These are phyloP conservation scores for Megalurothrips usitatus DNA, from an alignment of 2,888 invertebrate genomes.

Conservation along the genomic window DNA sequence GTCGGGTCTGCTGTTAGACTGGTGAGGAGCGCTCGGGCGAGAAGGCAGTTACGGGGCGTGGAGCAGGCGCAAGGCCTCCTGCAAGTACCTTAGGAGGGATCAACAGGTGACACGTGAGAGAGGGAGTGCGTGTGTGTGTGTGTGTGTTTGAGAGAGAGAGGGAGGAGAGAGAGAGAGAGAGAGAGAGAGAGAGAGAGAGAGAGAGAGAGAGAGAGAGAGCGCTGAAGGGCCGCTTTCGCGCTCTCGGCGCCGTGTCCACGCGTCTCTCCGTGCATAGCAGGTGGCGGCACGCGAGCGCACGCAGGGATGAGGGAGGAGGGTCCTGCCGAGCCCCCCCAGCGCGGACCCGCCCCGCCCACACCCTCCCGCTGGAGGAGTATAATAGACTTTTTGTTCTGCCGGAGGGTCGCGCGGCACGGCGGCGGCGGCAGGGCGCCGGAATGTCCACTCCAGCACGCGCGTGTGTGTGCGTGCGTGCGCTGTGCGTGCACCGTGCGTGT, in stretches of 20 bases:
- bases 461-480: neutral
- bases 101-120: too few relatives aligned
- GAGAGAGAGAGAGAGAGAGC: neutral
- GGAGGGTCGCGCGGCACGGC: neutral
- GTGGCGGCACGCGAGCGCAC: neutral
- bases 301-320: too few relatives aligned
- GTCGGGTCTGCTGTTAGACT: too few relatives aligned
- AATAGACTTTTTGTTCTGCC: neutral
- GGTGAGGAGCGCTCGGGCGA: too few relatives aligned
- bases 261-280: neutral
- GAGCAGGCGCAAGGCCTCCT: too few relatives aligned
- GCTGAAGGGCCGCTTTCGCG: neutral
- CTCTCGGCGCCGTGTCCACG: neutral
- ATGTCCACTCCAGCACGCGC: neutral
- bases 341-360: neutral
- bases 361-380: neutral
- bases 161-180: neutral
- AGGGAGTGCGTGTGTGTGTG: too few relatives aligned
- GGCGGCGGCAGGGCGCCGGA: too few relatives aligned
- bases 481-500: neutral
- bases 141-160: neutral
- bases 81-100: too few relatives aligned
- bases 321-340: too few relatives aligned
- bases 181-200: slow-evolving; percentile 1
- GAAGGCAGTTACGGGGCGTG: too few relatives aligned